Evolutionary conservation across 2,113 vertebrate genomes (phyloP).

Genomic region (Oceanodroma tethys): DNA sequence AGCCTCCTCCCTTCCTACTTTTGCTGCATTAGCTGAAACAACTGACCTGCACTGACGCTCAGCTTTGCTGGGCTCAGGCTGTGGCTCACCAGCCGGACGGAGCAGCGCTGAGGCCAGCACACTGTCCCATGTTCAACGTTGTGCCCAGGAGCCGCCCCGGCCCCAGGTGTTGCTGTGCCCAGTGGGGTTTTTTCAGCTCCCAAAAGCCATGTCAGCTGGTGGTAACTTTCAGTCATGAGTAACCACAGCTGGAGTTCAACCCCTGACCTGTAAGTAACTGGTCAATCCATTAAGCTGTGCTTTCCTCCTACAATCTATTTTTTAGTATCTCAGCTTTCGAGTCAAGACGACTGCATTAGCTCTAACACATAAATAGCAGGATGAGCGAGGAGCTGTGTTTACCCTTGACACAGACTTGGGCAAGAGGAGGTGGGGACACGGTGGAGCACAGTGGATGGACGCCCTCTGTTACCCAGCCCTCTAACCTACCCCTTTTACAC

Average conservation of each 20-base stretch:
- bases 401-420: not conserved
- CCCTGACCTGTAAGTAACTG: not conserved
- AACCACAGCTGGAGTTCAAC: not conserved
- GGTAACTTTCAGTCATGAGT: not conserved
- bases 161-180: not conserved
- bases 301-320: not conserved
- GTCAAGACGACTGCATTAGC: not conserved
- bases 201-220: not conserved
- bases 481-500: not conserved
- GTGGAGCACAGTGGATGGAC: not conserved
- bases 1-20: not conserved
- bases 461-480: not conserved
- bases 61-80: not conserved
- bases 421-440: not conserved
- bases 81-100: fast-evolving
- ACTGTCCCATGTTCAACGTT: not conserved
- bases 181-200: not conserved
- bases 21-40: not conserved
- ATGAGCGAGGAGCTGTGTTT: not conserved
- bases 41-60: fast-evolving
- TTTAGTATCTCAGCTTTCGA: not conserved
- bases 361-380: not conserved
- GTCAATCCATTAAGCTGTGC: not conserved
- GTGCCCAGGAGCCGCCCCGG: fast-evolving
- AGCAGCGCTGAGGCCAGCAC: not conserved